Base-by-base conservation (phyloP, 2,888 invertebrate genomes). In the Mycalesis mineus region DNA sequence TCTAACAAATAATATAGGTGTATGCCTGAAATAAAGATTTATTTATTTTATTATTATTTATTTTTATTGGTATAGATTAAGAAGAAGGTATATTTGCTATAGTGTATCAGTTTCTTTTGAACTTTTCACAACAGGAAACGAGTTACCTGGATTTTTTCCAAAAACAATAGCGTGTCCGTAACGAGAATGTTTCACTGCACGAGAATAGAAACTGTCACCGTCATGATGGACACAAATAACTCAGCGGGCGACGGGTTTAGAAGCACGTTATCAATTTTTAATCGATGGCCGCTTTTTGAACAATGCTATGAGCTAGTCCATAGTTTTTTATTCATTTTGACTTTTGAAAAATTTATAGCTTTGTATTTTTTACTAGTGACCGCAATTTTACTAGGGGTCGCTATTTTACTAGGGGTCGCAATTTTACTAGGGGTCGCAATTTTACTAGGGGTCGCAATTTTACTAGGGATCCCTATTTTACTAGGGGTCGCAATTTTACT, bases 161-260 rank as follows among this genome's bases (percentile, higher is more conserved):
- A n/a, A 11, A 11, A 4, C 17, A 47, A 11, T 33, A 33, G 40
- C 29, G 13, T 15, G 29, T 51, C 49, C 22, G 14, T 8, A 9
- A 4, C 28, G 28, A 13, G 22, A 41, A 13, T 14, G 5, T 9
- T 37, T 31, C 5, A n/a, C 6, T 42, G 9, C 11, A 15, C 36
- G 36, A n/a, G 22, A 52, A 52, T 52, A 52, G 17, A 52, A 42
- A 33, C 33, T 52, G 42, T 33, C 52, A 52, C 15, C 22, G 33
- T 31, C 40, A 8, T 42, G 52, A 42, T 31, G 29, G 52, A 52
- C 13, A 36, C 33, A 33, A 33, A 15, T 33, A 47, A 33, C 14
- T 49, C 49, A 6, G 14, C 37, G 7, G 22, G 8, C 22, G 22
- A 17, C 28, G 37, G 22, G 37, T 39, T 49, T 22, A n/a, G 33